A percentile compares a stretch with the other conserved stretches of the same genome.
Evolutionary conservation across 2,113 vertebrate genomes (phyloP).

Genomic region (Cyanistes caeruleus): DNA sequence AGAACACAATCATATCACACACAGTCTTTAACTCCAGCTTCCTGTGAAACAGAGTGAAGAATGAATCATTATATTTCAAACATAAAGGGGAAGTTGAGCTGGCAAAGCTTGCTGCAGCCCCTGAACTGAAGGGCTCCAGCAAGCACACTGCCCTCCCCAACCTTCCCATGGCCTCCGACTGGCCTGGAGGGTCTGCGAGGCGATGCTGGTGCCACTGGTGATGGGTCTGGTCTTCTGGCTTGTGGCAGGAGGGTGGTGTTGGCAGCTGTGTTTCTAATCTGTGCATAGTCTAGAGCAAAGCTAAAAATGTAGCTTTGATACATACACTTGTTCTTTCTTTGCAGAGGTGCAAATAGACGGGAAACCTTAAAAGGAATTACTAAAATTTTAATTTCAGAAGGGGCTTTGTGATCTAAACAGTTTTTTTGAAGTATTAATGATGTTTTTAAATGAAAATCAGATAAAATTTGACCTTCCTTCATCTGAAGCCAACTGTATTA

Average conservation of each 20-base stretch:
- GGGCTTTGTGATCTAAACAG: not conserved
- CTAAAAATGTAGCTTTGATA: not conserved
- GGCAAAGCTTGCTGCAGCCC: not conserved
- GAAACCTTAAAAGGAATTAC: not conserved
- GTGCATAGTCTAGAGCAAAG: not conserved
- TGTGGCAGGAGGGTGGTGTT: rapidly evolving
- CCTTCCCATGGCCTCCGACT: not conserved
- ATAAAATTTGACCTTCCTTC: not conserved
- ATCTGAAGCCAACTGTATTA: not conserved
- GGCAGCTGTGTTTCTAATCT: not conserved
- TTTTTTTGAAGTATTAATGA: not conserved
- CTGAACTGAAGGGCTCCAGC: not conserved
- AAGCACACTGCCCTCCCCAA: not conserved
- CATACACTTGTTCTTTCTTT: not conserved
- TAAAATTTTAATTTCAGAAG: not conserved
- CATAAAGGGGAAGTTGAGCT: constrained; percentile 61
- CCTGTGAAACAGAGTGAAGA: constrained; percentile 60
- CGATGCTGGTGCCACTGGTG: rapidly evolving
- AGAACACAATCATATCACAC: constrained; percentile 65
- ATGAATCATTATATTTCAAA: constrained; percentile 55
- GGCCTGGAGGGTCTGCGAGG: not conserved
- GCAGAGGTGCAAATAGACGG: not conserved
- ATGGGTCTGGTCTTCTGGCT: not conserved
- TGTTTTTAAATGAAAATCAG: not conserved
- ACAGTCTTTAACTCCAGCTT: constrained; percentile 37